phyloP scores from a whole-genome alignment of 1,140 invertebrate genomes.

The Brachionus sp. region DNA sequence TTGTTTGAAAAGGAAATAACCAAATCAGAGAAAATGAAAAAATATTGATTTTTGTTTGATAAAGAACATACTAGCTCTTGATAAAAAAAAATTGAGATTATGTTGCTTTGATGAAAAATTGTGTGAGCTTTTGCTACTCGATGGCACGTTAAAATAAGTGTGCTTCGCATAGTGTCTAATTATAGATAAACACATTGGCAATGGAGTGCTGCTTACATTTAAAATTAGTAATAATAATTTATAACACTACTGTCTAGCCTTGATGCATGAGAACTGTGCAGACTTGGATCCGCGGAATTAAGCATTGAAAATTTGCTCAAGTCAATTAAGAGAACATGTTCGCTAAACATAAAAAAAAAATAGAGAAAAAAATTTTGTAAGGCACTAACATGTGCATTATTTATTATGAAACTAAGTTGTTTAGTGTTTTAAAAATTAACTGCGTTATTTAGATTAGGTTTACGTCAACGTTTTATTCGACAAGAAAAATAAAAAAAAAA shows the following conservation, averaged over 20 bases:
- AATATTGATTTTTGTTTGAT: neutral
- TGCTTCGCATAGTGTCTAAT: neutral
- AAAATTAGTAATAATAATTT: neutral
- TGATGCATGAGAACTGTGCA: neutral
- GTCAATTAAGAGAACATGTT: neutral
- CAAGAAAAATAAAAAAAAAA: neutral
- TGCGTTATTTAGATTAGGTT: neutral
- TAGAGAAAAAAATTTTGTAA: neutral
- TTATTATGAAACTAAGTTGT: neutral
- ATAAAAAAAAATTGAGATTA: neutral
- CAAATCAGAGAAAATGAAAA: neutral
- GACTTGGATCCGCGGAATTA: neutral
- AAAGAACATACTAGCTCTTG: neutral
- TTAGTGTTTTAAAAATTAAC: neutral
- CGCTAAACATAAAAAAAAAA: neutral
- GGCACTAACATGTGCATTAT: neutral
- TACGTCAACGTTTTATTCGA: neutral
- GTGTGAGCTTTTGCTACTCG: neutral
- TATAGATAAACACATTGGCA: neutral
- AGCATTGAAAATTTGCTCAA: neutral
- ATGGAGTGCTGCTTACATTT: no score
- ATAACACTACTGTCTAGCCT: neutral
- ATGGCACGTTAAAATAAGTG: neutral
- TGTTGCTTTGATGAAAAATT: neutral
- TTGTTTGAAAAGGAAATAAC: neutral